Evolutionary conservation across 2,888 invertebrate genomes (phyloP).

Genomic region (Caenorhabditis sp.): DNA sequence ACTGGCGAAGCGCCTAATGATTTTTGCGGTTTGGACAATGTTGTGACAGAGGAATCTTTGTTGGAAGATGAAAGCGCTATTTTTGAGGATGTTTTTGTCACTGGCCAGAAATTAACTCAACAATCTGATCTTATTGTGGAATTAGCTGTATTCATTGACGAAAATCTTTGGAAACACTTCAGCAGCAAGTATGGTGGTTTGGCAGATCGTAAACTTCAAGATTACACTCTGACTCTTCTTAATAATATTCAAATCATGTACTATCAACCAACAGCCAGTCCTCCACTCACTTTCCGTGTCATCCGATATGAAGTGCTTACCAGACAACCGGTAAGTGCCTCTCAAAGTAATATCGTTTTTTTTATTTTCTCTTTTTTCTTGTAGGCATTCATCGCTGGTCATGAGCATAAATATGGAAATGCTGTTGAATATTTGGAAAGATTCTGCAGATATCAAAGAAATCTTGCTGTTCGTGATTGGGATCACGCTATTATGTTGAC

Average conservation of each 20-base stretch:
- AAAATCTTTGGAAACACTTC: constrained; percentile 70
- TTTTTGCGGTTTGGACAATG: constrained; percentile 68
- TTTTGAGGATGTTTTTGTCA: constrained; percentile 69
- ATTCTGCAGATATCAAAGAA: constrained; percentile 70
- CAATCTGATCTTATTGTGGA: constrained; percentile 65
- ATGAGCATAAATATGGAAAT: constrained; percentile 69
- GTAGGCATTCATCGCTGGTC: constrained; percentile 63
- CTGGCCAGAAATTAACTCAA: constrained; percentile 63
- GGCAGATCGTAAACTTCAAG: constrained; percentile 62
- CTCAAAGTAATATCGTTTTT: not conserved
- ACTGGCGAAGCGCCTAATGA: constrained; percentile 48
- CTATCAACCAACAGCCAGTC: constrained; percentile 68
- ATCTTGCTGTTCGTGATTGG: constrained; percentile 68
- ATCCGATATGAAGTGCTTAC: constrained; percentile 70
- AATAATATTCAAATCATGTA: constrained; percentile 72
- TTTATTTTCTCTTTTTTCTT: constrained; percentile 22
- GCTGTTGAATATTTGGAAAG: constrained; percentile 69
- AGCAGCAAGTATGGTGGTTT: constrained; percentile 63
- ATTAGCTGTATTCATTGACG: constrained; percentile 70
- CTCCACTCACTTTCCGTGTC: constrained; percentile 67
- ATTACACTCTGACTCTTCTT: constrained; percentile 69
- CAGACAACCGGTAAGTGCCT: constrained; percentile 63
- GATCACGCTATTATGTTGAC: constrained; percentile 71
- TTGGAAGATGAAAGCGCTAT: constrained; percentile 69
- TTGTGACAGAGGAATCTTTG: constrained; percentile 66